A percentile compares a stretch with the other conserved stretches of the same genome.
These are phyloP conservation scores for Gephyroberyx darwinii DNA, from an alignment of 2,797 vertebrate species.

Conservation along the genomic window DNA sequence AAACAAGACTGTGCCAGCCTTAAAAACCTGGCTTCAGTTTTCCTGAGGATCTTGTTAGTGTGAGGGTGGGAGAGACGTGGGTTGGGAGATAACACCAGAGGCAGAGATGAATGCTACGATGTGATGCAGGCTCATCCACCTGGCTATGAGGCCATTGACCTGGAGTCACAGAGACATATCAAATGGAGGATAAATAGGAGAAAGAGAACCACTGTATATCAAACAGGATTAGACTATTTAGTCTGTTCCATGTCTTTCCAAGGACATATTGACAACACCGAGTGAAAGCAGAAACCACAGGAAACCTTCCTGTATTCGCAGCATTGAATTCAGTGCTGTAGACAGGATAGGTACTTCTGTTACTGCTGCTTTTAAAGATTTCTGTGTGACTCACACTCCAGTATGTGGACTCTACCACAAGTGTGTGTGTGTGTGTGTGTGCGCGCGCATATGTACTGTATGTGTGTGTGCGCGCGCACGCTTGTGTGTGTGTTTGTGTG, in stretches of 20 bases:
- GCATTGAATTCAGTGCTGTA: not conserved
- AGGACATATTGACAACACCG: constrained; percentile 64
- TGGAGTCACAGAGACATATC: constrained; percentile 53
- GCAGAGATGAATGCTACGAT: constrained; percentile 21
- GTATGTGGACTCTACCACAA: not conserved
- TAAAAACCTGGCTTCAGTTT: constrained; percentile 31
- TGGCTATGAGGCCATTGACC: constrained; percentile 46
- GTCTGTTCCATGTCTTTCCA: constrained; percentile 65
- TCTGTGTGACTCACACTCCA: not conserved
- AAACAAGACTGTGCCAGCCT: constrained; percentile 17
- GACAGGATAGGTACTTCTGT: not conserved
- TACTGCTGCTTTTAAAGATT: not conserved
- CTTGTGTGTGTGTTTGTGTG: not conserved
- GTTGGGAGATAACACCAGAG: constrained; percentile 23
- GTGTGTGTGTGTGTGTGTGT: constrained; percentile 9
- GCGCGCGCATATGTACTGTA: too few species aligned
- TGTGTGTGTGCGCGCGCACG: not conserved
- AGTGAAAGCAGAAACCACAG: constrained; percentile 41
- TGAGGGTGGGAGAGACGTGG: not conserved
- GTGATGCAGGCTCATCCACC: constrained; percentile 11
- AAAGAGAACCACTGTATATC: constrained; percentile 39
- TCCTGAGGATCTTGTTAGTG: constrained; percentile 20
- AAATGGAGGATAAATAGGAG: constrained; percentile 48
- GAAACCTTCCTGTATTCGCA: constrained; percentile 19
- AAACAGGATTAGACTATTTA: constrained; percentile 70